These are phyloP conservation scores for Stegophylla sp. DNA, from an alignment of 2,888 invertebrate species.

Conservation along the genomic window DNA sequence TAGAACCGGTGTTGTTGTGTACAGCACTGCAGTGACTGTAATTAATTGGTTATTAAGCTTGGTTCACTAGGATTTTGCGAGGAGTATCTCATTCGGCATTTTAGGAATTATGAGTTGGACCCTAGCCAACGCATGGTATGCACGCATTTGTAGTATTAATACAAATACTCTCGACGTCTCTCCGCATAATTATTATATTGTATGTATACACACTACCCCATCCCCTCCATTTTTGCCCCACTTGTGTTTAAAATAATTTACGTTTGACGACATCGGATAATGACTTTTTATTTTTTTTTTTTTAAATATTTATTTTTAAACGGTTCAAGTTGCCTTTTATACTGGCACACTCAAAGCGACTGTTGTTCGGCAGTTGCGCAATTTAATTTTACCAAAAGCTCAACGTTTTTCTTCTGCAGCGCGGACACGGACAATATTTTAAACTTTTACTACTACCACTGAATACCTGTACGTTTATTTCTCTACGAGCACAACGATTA, in stretches of 20 bases:
- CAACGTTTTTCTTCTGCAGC: too few species aligned
- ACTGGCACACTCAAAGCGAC: slow-evolving; percentile 14
- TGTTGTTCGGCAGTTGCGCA: not conserved
- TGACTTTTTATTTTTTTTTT: not conserved
- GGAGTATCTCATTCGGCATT: slow-evolving; percentile 8
- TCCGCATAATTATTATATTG: not conserved
- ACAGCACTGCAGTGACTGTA: not conserved
- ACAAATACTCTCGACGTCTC: too few species aligned
- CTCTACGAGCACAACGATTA: too few species aligned
- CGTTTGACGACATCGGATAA: not conserved
- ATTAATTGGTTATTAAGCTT: slow-evolving; percentile 51
- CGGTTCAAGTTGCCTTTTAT: not conserved
- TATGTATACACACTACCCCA: not conserved
- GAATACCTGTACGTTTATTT: too few species aligned
- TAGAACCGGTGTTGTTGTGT: not conserved
- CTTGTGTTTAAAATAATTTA: not conserved
- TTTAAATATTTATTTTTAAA: not conserved
- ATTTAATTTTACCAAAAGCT: slow-evolving; percentile 16
- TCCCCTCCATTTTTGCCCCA: not conserved
- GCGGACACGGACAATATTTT: too few species aligned
- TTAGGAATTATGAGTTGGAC: slow-evolving; percentile 26
- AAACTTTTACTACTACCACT: too few species aligned
- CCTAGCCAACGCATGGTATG: not conserved
- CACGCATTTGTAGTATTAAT: not conserved
- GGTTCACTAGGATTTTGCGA: slow-evolving; percentile 10